Base-by-base conservation (phyloP, 2,797 vertebrate genomes). In the Adrianichthys oophorus region DNA sequence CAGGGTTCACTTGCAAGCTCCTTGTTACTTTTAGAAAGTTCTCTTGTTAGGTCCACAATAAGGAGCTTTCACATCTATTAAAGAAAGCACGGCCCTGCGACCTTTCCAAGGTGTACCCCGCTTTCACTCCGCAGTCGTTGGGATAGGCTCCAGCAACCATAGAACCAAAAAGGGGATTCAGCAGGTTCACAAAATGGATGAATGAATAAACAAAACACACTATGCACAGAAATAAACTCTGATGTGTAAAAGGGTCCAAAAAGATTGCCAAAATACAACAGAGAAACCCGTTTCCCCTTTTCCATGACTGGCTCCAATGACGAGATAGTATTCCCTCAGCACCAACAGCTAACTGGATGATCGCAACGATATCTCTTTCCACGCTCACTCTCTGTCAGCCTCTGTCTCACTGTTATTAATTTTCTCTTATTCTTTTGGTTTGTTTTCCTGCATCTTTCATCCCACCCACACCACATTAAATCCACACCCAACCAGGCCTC, bases 291-390 rank as follows among this genome's bases (percentile, higher is more conserved):
- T 87, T 91, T 90, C 83, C 84, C 79, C 65, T 82, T 85, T 79
- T 87, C 84, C 82, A 78, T 81, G 80, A 52, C 79, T 68, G 85
- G 78, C 83, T 90, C 84, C 71, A 57, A 89, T 91, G 85, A 90
- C 90, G 89, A 86, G 86, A 85, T 87, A 86, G 89, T 85, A 93
- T 92, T 92, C 90, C 85, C 88, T 87, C 86, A 80, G 87, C 89
- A 88, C 82, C 79, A 72, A 82, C 74, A 75, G 63, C 84, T 88
- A 87, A 84, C 83, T 87, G 82, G 84, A 88, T 90, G 91, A 93
- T 72, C 79, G 91, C 90, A 90, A 90, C 87, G 84, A 75, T 83
- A 71, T 73, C 74, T 74, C 55, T 56, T 62, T 60, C 70, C 72
- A 76, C 52, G 75, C 76, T 86, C 56, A 19, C 70, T 77, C 58